Conservation (phyloP, 2,888 invertebrate species). For the Timema cristinae region DNA sequence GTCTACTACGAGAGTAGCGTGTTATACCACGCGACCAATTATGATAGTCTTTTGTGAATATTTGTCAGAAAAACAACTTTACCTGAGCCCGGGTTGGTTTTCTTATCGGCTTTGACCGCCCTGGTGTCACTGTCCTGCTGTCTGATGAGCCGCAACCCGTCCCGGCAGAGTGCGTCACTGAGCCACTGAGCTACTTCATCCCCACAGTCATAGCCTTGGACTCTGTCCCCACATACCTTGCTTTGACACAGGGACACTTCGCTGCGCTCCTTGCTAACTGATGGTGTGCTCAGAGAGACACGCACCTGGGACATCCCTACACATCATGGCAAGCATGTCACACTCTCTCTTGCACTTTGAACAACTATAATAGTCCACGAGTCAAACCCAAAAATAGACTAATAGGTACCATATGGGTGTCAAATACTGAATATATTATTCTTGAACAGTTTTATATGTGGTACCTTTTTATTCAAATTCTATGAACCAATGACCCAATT, state of each 20-base stretch:
- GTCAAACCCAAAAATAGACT: too few species aligned
- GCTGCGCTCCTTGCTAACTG: constrained; percentile 25
- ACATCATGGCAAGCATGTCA: constrained; percentile 30
- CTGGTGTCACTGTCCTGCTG: constrained; percentile 45
- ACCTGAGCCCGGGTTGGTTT: too few species aligned
- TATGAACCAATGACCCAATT: too few species aligned
- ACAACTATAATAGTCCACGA: too few species aligned
- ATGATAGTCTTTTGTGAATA: too few species aligned
- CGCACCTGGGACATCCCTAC: constrained; percentile 52
- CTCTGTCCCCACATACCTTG: constrained; percentile 79
- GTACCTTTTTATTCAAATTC: too few species aligned
- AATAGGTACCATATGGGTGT: too few species aligned
- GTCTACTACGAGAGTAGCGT: too few species aligned
- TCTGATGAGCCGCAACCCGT: constrained; percentile 65
- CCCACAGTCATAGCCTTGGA: constrained; percentile 81
- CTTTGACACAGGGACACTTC: constrained; percentile 61
- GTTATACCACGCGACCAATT: too few species aligned
- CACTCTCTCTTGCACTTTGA: neutral
- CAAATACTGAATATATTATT: too few species aligned
- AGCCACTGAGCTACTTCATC: constrained; percentile 78
- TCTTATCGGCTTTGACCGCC: neutral
- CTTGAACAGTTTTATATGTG: too few species aligned
- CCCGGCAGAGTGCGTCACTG: constrained; percentile 61
- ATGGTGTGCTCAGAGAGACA: constrained; percentile 49
- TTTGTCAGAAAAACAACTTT: too few species aligned